Evolutionary conservation across 1,140 invertebrate genomes (phyloP).

Genomic region (Zelostemma sp.): DNA sequence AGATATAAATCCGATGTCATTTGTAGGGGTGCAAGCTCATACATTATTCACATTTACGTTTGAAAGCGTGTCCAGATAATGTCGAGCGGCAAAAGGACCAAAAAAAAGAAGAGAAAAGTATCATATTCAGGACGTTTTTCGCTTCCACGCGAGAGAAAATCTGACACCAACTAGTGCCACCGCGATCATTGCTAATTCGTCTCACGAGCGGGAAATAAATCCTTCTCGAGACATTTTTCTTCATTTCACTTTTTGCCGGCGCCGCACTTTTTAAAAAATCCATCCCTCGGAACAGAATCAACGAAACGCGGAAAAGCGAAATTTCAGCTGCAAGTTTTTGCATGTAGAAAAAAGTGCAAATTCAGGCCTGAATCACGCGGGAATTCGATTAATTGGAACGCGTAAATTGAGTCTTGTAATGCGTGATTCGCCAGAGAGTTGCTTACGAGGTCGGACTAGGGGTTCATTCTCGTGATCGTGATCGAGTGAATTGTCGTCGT

Average conservation of each 20-base stretch:
- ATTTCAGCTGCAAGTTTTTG: not conserved
- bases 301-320: not conserved
- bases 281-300: no score
- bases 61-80: no score
- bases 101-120: no score
- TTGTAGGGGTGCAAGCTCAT: no score
- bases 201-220: constrained; percentile 17
- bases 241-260: not conserved
- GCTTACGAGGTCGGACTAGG: not conserved
- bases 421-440: not conserved
- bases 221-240: not conserved
- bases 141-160: constrained; percentile 21
- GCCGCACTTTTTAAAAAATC: not conserved
- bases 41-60: no score
- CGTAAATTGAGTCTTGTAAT: not conserved
- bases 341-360: not conserved
- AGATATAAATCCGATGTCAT: no score
- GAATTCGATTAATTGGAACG: constrained; percentile 1
- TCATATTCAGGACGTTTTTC: constrained; percentile 9
- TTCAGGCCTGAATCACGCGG: not conserved
- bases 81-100: no score
- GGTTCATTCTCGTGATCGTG: not conserved
- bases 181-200: constrained; percentile 20
- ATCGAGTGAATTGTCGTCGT: constrained; percentile 4
- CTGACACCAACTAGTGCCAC: constrained; percentile 2